Evolutionary conservation across 2,797 vertebrate species (phyloP).

Genomic region (Notolepis coatsorum): DNA sequence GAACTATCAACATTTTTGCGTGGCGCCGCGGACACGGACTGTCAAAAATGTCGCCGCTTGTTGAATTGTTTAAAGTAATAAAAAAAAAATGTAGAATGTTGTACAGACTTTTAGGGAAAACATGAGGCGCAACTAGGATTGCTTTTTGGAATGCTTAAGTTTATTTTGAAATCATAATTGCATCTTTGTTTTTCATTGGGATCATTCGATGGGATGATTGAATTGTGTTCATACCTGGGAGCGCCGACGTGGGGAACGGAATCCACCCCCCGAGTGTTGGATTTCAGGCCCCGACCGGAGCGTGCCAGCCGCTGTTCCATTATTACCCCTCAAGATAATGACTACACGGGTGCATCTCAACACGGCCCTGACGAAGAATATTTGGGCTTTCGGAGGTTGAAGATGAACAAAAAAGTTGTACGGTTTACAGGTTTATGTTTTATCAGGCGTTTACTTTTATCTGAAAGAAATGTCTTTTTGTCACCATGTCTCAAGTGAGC

Average conservation of each 20-base stretch:
- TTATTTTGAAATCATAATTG: constrained; percentile 41
- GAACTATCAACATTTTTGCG: constrained; percentile 27
- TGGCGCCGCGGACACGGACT: constrained; percentile 34
- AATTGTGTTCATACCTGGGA: constrained; percentile 19
- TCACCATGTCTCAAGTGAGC: constrained; percentile 7
- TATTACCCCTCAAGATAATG: too few species aligned
- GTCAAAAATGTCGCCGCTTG: constrained; percentile 31
- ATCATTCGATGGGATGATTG: constrained; percentile 34
- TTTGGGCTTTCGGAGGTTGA: too few species aligned
- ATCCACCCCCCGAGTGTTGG: constrained; percentile 1
- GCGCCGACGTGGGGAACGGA: too few species aligned
- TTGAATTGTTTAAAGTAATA: constrained; percentile 45
- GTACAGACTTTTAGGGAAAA: constrained; percentile 40
- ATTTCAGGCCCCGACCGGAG: background rate
- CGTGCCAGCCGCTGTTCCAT: constrained; percentile 30
- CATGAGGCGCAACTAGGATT: constrained; percentile 19
- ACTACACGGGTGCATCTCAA: too few species aligned
- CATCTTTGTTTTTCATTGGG: constrained; percentile 30
- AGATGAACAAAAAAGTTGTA: too few species aligned
- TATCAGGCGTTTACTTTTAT: constrained; percentile 15
- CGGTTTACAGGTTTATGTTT: constrained; percentile 29
- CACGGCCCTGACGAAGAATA: too few species aligned
- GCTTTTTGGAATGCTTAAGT: constrained; percentile 41
- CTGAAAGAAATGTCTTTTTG: constrained; percentile 11
- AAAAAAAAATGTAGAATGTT: constrained; percentile 28